These are phyloP conservation scores for Microcebus griseorufus DNA, from an alignment of 2,113 vertebrate species.

Conservation along the genomic window DNA sequence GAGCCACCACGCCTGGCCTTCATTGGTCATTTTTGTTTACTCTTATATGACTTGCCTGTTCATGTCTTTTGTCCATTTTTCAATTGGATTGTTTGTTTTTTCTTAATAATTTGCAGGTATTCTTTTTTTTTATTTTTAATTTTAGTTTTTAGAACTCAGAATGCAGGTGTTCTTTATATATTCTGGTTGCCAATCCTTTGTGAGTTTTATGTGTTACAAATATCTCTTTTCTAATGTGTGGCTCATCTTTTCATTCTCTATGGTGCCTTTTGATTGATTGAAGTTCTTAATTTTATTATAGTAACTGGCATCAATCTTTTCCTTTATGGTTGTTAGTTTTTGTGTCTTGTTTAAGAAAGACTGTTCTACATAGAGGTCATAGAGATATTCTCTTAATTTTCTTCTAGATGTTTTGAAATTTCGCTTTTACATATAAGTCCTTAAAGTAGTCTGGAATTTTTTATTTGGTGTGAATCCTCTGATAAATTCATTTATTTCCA, in stretches of 20 bases:
- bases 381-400: not conserved
- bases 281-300: not conserved
- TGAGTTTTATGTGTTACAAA: not conserved
- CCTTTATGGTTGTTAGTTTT: not conserved
- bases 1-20: no score
- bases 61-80: not conserved
- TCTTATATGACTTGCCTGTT: not conserved
- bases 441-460: not conserved
- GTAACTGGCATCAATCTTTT: not conserved
- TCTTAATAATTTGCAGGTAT: not conserved
- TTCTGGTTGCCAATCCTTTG: not conserved
- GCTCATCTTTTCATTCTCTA: not conserved
- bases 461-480: not conserved
- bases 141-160: no score
- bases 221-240: not conserved
- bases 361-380: not conserved
- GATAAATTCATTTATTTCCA: not conserved
- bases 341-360: not conserved
- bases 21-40: not conserved
- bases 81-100: not conserved
- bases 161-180: not conserved
- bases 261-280: not conserved
- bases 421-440: not conserved
- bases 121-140: not conserved
- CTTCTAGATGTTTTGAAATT: constrained; percentile 12